These are phyloP conservation scores for Hydra vulgaris DNA, from an alignment of 30 jellyfish, hydroid and myxozoan species.

Conservation along the genomic window DNA sequence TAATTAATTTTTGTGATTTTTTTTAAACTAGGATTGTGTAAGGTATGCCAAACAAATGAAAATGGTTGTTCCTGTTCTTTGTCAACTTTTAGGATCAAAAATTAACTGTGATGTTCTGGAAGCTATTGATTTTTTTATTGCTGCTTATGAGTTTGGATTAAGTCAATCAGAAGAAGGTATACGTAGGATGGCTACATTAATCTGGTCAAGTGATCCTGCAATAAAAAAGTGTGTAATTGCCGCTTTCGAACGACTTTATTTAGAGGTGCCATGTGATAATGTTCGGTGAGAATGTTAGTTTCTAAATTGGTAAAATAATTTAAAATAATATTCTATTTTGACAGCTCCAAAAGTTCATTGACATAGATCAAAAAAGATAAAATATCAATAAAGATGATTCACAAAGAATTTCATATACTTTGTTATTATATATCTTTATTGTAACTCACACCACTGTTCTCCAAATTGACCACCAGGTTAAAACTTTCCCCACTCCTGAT, in stretches of 20 bases:
- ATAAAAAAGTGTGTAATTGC: slow-evolving; percentile 76
- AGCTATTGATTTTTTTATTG: slow-evolving; percentile 67
- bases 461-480: no score
- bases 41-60: slow-evolving; percentile 64
- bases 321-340: background rate
- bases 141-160: slow-evolving; percentile 82
- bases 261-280: slow-evolving; percentile 43
- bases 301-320: background rate
- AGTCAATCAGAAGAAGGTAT: slow-evolving; percentile 58
- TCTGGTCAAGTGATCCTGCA: slow-evolving; percentile 86
- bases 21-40: slow-evolving; percentile 55
- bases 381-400: no score
- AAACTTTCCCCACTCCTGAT: no score
- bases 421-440: no score
- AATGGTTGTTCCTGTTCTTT: slow-evolving; percentile 51
- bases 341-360: no score
- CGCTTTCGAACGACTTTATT: slow-evolving; percentile 62
- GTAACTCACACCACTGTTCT: no score
- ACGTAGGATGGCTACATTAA: slow-evolving; percentile 72
- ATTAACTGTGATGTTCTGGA: slow-evolving; percentile 79
- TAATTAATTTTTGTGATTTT: no score
- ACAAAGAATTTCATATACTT: no score
- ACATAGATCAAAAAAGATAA: slow-evolving; percentile 12
- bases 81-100: slow-evolving; percentile 83
- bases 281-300: slow-evolving; percentile 29